A percentile compares a stretch with the other conserved stretches of the same genome.
Conservation (phyloP, 2,113 vertebrate species). For the Paradisaea rubra region DNA sequence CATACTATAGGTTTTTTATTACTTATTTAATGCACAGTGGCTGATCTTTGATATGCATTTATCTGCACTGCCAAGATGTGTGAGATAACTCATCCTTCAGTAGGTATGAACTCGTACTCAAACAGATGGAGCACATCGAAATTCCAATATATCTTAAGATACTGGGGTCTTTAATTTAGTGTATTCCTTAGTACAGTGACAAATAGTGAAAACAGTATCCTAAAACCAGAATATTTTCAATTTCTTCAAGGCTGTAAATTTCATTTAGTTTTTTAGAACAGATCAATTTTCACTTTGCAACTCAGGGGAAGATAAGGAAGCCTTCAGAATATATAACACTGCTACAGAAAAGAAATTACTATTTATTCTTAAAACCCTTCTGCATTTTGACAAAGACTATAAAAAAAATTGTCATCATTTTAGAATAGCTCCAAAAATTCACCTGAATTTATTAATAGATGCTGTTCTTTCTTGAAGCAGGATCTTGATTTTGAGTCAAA, state of each 20-base stretch:
- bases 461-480: neutral
- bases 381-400: neutral
- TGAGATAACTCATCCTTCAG: neutral
- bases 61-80: neutral
- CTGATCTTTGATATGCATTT: neutral
- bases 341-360: slow-evolving; percentile 7
- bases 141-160: neutral
- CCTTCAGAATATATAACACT: neutral
- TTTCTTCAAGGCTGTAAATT: neutral
- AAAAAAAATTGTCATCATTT: neutral
- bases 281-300: slow-evolving; percentile 22
- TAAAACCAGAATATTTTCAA: neutral
- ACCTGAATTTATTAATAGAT: neutral
- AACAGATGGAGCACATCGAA: neutral
- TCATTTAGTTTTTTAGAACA: neutral
- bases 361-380: neutral
- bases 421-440: neutral
- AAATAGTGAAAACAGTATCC: neutral
- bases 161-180: neutral
- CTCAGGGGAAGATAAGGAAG: neutral
- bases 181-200: neutral
- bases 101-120: neutral
- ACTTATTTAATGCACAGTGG: neutral
- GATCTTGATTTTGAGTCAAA: neutral
- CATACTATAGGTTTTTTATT: neutral